Evolutionary conservation across 37 sponge, comb jelly and placozoan genomes (phyloP), one percentile per base, ranked within the genome.

Genomic region (Agelas oroides): DNA sequence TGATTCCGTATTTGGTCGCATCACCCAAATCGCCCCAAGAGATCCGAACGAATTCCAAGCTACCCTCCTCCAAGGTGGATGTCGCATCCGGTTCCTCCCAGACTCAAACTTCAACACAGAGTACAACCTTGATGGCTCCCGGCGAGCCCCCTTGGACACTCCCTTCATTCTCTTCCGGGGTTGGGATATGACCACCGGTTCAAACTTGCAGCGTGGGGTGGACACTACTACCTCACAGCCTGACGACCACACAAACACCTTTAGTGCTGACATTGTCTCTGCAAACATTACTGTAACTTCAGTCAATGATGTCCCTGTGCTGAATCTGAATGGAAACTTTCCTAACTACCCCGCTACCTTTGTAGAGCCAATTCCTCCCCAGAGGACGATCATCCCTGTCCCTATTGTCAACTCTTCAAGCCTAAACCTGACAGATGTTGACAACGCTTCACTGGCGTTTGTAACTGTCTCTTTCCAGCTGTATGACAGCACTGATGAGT

Each of bases 121-220:
- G 63, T 91, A 81, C 75, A 91, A 94, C 68, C 52, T 65, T 58
- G 82, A 67, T 70, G 92, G 92, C 0, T 36, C 64, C 54, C 84
- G 63, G 1, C 57, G 97, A 55, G 66, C 83, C 8, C 36, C 79
- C 17, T 53, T 55, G 2, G 92, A 94, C 55, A 73, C 73, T 0
- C 97, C 97, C 23, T 94, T 80, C 86, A 82, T 96, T 39, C 35
- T 28, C 17, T 41, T 96, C n/a, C 73, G 84, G 34, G 97, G 84
- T 2, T 96, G 97, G 97, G 97, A 96, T 72, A 39, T 53, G 32
- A 92, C 96, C 8, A 34, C 59, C 5, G 94, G 94, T 2, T 25
- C 57, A 2, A 84, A 40, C 46, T 13, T 80, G 77, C 56, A 82
- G 23, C 54, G 38, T 57, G 90, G 89, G 1, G 84, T 96, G n/a